Base-by-base conservation (phyloP, 2,888 invertebrate genomes). In the Agrilus cyanescens region DNA sequence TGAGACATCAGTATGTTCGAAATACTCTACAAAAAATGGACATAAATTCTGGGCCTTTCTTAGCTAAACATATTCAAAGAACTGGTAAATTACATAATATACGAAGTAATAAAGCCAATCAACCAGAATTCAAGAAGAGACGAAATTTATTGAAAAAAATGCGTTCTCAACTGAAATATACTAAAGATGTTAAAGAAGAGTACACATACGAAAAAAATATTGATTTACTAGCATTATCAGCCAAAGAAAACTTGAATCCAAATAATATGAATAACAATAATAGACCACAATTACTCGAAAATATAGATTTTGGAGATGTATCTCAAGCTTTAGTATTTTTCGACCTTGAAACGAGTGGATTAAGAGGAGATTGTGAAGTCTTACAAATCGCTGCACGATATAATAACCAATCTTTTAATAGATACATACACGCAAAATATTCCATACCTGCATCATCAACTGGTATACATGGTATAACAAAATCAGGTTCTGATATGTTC, bases 181-280 rank as follows among this genome's bases (percentile, higher is more conserved):
- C 29, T 8, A 44, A 30, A 15, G 47, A 53, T 32, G 13, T 31
- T 6, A 43, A n/a, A n/a, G n/a, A 50, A 51, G 29, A 37, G 35
- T 37, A 45, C 12, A 41, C n/a, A n/a, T n/a, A n/a, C n/a, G n/a
- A n/a, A n/a, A n/a, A n/a, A n/a, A n/a, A n/a, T n/a, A n/a, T n/a
- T n/a, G n/a, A n/a, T n/a, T n/a, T n/a, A n/a, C n/a, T n/a, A n/a
- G n/a, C n/a, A n/a, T n/a, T n/a, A n/a, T n/a, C n/a, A n/a, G n/a
- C n/a, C n/a, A n/a, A n/a, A n/a, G n/a, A n/a, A n/a, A n/a, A n/a
- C n/a, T n/a, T n/a, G n/a, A n/a, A n/a, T n/a, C n/a, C n/a, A n/a
- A n/a, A n/a, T n/a, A n/a, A n/a, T n/a, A n/a, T n/a, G n/a, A n/a
- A n/a, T n/a, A n/a, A n/a, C n/a, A n/a, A n/a, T 25, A 38, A 2